These are phyloP conservation scores for Eufriesea mexicana DNA, from an alignment of 1,140 invertebrate genomes.

Conservation along the genomic window DNA sequence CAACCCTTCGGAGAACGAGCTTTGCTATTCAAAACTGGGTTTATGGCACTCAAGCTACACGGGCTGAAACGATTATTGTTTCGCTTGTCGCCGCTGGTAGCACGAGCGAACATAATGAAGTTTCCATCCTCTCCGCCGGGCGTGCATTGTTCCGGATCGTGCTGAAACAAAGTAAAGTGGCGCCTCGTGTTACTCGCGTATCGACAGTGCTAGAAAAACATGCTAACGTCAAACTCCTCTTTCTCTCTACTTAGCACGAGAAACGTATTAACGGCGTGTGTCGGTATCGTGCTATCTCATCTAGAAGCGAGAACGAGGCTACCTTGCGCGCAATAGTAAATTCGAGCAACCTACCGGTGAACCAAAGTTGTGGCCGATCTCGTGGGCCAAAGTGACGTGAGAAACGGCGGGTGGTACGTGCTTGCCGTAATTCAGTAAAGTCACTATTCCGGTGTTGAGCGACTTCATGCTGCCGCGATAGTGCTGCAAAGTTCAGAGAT, in stretches of 20 bases:
- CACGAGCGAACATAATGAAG: conserved; percentile 98
- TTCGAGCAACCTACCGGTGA: conserved; percentile 89
- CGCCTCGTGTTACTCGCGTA: conserved; percentile 29
- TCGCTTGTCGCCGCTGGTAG: conserved; percentile 96
- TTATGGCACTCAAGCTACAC: conserved; percentile 96
- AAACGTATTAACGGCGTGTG: not conserved
- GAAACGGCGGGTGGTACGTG: conserved; percentile 99
- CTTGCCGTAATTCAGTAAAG: conserved; percentile 98
- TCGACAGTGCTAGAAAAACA: conserved; percentile 44
- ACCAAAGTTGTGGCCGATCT: conserved; percentile 99
- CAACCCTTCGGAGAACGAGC: conserved; percentile 94
- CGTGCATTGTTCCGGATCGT: conserved; percentile 96
- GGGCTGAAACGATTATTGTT: conserved; percentile 98
- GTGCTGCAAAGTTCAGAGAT: conserved; percentile 86
- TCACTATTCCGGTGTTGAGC: conserved; percentile 99
- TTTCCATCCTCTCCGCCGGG: conserved; percentile 97
- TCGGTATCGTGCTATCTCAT: not conserved
- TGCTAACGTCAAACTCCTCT: conserved; percentile 4
- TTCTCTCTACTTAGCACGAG: not conserved
- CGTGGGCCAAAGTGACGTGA: conserved; percentile 98
- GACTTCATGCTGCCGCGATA: conserved; percentile 97
- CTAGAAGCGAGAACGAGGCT: not conserved
- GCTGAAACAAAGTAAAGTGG: conserved; percentile 84
- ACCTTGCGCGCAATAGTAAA: not conserved
- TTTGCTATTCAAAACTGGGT: conserved; percentile 96